These are phyloP conservation scores for Melanaphis sacchari DNA, from an alignment of 1,140 invertebrate species.

Conservation along the genomic window DNA sequence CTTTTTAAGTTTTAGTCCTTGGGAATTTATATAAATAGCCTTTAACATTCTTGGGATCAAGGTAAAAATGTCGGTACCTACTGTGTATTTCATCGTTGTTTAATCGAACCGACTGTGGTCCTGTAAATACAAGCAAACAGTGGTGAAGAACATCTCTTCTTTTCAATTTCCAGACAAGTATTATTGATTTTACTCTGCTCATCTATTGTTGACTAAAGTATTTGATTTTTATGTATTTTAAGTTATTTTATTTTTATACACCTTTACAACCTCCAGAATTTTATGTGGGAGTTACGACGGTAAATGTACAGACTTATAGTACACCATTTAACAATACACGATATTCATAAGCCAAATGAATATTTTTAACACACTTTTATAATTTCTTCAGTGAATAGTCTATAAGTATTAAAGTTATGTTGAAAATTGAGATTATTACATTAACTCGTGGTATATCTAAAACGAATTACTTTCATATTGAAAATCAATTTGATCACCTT, in stretches of 20 bases:
- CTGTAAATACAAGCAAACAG: background rate
- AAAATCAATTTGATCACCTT: background rate
- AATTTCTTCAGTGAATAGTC: too few relatives aligned
- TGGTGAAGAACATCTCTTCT: background rate
- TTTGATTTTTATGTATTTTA: background rate
- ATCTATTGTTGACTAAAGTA: background rate
- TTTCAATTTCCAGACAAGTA: background rate
- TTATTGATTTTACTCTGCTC: background rate
- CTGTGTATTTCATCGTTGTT: background rate
- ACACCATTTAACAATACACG: background rate
- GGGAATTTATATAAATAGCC: background rate
- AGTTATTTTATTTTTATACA: background rate
- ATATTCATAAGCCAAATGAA: background rate
- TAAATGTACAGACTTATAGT: background rate
- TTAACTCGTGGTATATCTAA: background rate
- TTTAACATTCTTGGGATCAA: background rate
- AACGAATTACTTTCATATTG: background rate
- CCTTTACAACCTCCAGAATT: background rate
- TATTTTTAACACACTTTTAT: too few relatives aligned
- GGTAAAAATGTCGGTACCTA: background rate
- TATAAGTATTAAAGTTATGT: background rate
- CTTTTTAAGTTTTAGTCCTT: background rate
- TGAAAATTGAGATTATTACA: background rate
- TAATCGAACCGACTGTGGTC: background rate
- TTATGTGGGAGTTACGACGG: background rate